Base-by-base conservation (phyloP, 2,113 vertebrate species). In the Ranitomeya variabilis region DNA sequence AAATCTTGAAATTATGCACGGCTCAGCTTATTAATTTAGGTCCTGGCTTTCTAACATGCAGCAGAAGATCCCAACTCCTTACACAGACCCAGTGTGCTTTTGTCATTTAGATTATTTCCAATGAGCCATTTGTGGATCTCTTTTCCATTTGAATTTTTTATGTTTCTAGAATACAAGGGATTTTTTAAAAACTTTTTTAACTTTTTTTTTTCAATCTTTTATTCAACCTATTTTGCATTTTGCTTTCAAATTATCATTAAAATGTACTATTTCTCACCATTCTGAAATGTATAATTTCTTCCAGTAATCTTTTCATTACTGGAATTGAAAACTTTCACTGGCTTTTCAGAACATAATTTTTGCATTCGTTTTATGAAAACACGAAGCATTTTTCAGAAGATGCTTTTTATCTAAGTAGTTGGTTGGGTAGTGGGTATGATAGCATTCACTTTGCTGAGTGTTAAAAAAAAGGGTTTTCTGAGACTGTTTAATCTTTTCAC, bases 1-100 rank as follows among this genome's bases (percentile, higher is more conserved):
- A 89, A 89, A 89, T 89, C 87, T 89, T 79, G 60, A 77, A 84
- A 89, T 89, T 85, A 18, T 89, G 87, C 87, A 79, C 18, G 13
- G 82, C 87, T 89, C 87, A 89, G 87, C 87, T 89, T 52, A n/a
- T 59, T 54, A 6, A 6, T 26, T 26, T 37, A 51, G 69, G 67
- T 67, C 37, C 57, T 78, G 80, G 52, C 69, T 77, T 51, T 76
- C 81, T 85, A 74, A 37, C 19, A 73, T 52, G 45, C 87, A 85
- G 60, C 52, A 66, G 76, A n/a, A 82, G 66, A 74, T 77, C 57
- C 84, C 54, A 31, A 77, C 31, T 87, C 37, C 14, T 62, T 80
- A 23, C 3, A 52, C 3, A 18, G 9, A 23, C 45, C 64, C 62
- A 9, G 14, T 26, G n/a, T 86, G 5, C 80, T 71, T 57, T 87